phyloP scores from a whole-genome alignment of 2,113 vertebrate genomes.

The Pedetes capensis region DNA sequence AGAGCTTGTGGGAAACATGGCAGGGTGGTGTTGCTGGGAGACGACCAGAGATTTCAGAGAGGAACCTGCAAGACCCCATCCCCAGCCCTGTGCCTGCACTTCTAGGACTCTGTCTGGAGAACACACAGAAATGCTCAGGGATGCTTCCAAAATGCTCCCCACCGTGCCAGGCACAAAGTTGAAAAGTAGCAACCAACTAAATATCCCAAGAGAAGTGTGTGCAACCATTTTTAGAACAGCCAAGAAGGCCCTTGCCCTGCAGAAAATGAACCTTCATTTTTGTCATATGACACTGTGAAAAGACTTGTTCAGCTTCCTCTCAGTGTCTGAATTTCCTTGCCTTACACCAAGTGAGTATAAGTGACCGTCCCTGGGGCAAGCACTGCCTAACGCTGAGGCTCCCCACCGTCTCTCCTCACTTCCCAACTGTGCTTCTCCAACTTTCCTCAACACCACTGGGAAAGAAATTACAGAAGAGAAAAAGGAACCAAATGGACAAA shows the following conservation, averaged over 20 bases:
- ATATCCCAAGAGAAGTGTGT: background rate
- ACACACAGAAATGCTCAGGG: background rate
- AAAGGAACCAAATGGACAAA: background rate
- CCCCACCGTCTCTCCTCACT: too few relatives aligned
- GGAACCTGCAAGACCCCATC: background rate
- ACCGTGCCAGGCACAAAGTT: background rate
- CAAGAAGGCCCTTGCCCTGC: background rate
- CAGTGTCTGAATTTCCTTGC: too few relatives aligned
- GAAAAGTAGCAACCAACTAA: background rate
- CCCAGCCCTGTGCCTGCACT: background rate
- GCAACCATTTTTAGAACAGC: too few relatives aligned
- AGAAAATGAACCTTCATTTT: background rate
- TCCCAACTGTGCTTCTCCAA: too few relatives aligned
- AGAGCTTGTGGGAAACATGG: accelerated
- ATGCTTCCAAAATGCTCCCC: background rate
- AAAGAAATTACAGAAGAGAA: background rate
- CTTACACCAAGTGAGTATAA: too few relatives aligned
- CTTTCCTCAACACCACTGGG: background rate
- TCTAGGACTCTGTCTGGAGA: background rate
- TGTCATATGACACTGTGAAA: background rate
- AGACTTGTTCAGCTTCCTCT: too few relatives aligned
- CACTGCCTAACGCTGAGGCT: too few relatives aligned
- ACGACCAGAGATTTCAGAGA: background rate
- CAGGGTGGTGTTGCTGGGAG: background rate
- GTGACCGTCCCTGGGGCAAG: too few relatives aligned